phyloP scores from a whole-genome alignment of 2,888 invertebrate species.

The Trilocha varians region DNA sequence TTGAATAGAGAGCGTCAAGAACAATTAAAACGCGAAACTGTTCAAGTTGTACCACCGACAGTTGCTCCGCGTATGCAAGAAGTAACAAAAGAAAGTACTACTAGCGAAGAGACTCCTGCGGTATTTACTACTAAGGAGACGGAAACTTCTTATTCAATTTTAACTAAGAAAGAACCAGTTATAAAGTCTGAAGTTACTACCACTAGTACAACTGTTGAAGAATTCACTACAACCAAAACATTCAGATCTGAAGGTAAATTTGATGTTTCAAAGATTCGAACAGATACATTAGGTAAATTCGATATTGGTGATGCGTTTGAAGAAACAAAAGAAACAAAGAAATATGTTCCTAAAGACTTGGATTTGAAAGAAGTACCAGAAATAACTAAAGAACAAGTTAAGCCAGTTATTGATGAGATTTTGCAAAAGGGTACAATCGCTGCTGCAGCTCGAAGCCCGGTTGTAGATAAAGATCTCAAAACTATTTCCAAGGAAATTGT shows the following conservation, averaged over 20 bases:
- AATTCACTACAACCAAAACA: conserved; percentile 22
- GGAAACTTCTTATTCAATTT: conserved; percentile 29
- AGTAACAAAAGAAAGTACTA: conserved; percentile 15
- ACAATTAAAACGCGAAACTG: conserved; percentile 45
- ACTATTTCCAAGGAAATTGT: conserved; percentile 46
- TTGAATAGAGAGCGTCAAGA: conserved; percentile 50
- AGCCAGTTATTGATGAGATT: conserved; percentile 60
- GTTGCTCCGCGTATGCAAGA: conserved; percentile 17
- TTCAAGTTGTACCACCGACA: conserved; percentile 9
- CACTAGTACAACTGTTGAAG: conserved; percentile 18
- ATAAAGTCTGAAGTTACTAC: conserved; percentile 21
- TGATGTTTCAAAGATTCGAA: conserved; percentile 56
- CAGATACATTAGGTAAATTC: conserved; percentile 55
- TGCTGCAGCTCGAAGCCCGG: conserved; percentile 48
- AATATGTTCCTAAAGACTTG: conserved; percentile 35
- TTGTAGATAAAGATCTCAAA: conserved; percentile 55
- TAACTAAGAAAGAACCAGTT: conserved; percentile 25
- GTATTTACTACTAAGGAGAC: conserved; percentile 31
- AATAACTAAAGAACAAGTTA: conserved; percentile 57
- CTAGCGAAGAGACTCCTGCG: conserved; percentile 15
- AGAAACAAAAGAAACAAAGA: conserved; percentile 30
- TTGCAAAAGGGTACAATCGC: conserved; percentile 54
- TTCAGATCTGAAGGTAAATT: conserved; percentile 35
- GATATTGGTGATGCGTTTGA: conserved; percentile 34
- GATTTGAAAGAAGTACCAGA: conserved; percentile 37